Percentiles rank a stretch among this genome's conserved stretches.
Evolutionary conservation across 2,797 vertebrate genomes (phyloP).

Genomic region (Triplophysa yarkandensis): DNA sequence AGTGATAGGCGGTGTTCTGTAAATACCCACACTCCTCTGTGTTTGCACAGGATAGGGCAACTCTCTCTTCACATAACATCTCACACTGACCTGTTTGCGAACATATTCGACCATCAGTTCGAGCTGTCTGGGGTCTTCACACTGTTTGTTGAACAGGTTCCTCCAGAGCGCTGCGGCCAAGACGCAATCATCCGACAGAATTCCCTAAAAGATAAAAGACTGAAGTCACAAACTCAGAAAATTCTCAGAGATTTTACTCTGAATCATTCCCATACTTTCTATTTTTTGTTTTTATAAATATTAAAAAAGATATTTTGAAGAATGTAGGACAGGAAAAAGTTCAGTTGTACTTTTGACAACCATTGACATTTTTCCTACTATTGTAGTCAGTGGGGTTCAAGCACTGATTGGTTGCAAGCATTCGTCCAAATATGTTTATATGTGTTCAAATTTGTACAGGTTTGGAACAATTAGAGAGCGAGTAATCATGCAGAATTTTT

Average conservation of each 20-base stretch:
- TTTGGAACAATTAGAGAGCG: no score
- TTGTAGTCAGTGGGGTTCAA: no score
- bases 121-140: conserved; percentile 88
- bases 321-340: no score
- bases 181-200: conserved; percentile 88
- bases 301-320: no score
- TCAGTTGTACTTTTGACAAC: no score
- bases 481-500: no score
- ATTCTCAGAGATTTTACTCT: not conserved
- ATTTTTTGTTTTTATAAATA: no score
- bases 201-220: conserved; percentile 74
- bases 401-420: no score
- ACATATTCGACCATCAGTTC: conserved; percentile 93
- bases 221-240: not conserved
- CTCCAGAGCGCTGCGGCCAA: conserved; percentile 94
- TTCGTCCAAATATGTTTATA: no score
- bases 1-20: conserved; percentile 13
- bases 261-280: no score
- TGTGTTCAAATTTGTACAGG: no score
- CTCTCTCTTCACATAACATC: not conserved
- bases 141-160: conserved; percentile 87
- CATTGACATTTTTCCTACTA: no score
- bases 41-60: conserved; percentile 12
- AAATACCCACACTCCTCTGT: not conserved
- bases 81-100: conserved; percentile 86